Base-by-base conservation (phyloP, 23 tunicate genomes). In the Oikopleura dioica region DNA sequence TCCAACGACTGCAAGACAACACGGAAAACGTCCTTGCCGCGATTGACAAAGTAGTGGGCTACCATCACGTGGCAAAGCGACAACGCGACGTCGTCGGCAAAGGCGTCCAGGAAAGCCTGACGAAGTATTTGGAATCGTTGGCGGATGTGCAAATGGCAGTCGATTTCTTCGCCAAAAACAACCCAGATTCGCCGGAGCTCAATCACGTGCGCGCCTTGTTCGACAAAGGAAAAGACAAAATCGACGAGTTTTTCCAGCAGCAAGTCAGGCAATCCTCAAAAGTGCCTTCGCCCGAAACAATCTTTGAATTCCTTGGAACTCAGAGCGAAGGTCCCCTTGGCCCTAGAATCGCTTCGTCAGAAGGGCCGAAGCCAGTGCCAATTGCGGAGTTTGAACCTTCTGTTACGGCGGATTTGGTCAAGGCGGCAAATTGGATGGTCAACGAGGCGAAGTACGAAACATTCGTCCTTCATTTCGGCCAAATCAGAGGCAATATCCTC, bases 1-100 rank as follows among this genome's bases (percentile, higher is more conserved):
- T 94, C 28, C 99, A 94, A 75, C 55, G 99, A 75, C 79, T 86
- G 31, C 99, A 86, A 77, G 99, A 94, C 37, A 94, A 85, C 82
- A 86, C 35, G 36, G 59, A 59, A 34, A 36, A 76, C 35, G 51
- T 0, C 35, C 50, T 76, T 35, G 72, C 30, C 29, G 72, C 72
- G 4, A 63, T 94, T 38, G 99, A 94, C 69, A 79, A 86, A 75
- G 99, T 86, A 38, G 87, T 94, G 35, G 77, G 99, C 30, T 86
- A 83, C 55, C 99, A 94, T 68, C 99, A 94, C 79, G 95, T 83
- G 30, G 95, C 95, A 35, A 83, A 79, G 29, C 82, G 79, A n/a
- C 88, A 86, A 29, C 85, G 81, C 77, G 76, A 85, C 1, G 38
- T 83, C 35, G 75, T 89, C 36, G 28, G 78, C 79, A 82, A 81